phyloP scores from a whole-genome alignment of 2,797 vertebrate species.

The Staurois parvus region DNA sequence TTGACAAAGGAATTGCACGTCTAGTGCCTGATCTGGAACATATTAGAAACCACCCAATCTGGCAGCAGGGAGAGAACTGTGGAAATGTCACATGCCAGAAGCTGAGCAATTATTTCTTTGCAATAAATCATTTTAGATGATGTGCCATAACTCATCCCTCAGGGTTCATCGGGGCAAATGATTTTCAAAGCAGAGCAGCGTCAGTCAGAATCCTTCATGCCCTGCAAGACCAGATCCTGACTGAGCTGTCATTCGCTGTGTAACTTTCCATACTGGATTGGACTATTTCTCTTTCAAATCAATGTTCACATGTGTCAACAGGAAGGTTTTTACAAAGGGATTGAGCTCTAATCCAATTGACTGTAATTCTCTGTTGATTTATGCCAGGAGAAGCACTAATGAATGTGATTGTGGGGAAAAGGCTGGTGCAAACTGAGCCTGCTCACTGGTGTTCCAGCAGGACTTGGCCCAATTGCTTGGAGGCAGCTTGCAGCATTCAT shows the following conservation, averaged over 20 bases:
- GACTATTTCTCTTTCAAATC: conserved; percentile 47
- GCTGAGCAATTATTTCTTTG: conserved; percentile 21
- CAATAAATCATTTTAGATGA: conserved; percentile 28
- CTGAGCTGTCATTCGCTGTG: conserved; percentile 31
- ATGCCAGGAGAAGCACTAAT: conserved; percentile 42
- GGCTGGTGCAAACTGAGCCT: conserved; percentile 23
- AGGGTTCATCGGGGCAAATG: conserved; percentile 41
- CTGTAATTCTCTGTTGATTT: conserved; percentile 61
- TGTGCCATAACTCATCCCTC: conserved; percentile 27
- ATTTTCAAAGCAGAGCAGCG: conserved; percentile 46
- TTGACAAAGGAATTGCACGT: conserved; percentile 31
- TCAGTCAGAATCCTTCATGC: background rate
- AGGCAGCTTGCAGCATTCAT: background rate
- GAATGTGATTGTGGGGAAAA: conserved; percentile 41
- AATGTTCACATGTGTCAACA: conserved; percentile 53
- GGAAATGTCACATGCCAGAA: conserved; percentile 24
- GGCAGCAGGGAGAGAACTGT: conserved; percentile 27
- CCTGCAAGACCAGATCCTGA: conserved; percentile 1
- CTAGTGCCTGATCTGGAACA: conserved; percentile 32
- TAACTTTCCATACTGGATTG: conserved; percentile 55
- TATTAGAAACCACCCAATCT: conserved; percentile 23
- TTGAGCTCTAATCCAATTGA: conserved; percentile 59
- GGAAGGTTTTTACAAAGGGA: conserved; percentile 61
- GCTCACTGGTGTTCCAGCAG: conserved; percentile 30
- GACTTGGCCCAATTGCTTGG: conserved; percentile 32